These are phyloP conservation scores for Lucilia sericata DNA, from an alignment of 1,140 invertebrate species.

Conservation along the genomic window DNA sequence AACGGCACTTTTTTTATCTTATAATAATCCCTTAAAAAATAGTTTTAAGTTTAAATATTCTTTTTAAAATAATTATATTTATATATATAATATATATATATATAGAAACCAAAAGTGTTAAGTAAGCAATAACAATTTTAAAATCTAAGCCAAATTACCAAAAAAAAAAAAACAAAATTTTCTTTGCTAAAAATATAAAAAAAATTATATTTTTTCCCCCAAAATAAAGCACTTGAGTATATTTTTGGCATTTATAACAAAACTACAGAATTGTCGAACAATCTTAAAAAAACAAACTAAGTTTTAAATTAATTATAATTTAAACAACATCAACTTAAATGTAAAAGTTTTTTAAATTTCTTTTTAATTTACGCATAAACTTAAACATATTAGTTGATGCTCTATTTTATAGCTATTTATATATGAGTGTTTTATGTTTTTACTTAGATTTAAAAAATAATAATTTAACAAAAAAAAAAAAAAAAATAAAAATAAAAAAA, in stretches of 20 bases:
- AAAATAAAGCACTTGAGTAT: not conserved
- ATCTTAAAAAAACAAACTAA: constrained; percentile 28
- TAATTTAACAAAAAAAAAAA: not conserved
- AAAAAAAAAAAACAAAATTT: not conserved
- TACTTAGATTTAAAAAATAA: not conserved
- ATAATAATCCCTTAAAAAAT: too few species aligned
- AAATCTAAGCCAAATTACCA: not conserved
- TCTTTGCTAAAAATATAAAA: not conserved
- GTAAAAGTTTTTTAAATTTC: not conserved
- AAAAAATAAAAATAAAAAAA: constrained; percentile 2
- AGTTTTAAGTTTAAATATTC: not conserved
- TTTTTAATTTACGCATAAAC: too few species aligned
- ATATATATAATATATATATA: constrained; percentile 26
- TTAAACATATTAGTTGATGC: too few species aligned
- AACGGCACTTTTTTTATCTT: not conserved
- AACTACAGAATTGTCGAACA: constrained; percentile 39
- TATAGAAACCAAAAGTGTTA: constrained; percentile 21
- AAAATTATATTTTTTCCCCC: not conserved
- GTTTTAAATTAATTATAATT: constrained; percentile 15
- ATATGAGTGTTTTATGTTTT: not conserved
- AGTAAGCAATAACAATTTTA: constrained; percentile 35
- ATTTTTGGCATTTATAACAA: constrained; percentile 18
- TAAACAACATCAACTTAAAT: not conserved
- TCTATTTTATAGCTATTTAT: not conserved
- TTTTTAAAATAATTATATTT: not conserved